Percentiles rank a stretch among this genome's conserved stretches.
phyloP scores from a whole-genome alignment of 2,113 vertebrate genomes.

The Dolichotis patagonum region DNA sequence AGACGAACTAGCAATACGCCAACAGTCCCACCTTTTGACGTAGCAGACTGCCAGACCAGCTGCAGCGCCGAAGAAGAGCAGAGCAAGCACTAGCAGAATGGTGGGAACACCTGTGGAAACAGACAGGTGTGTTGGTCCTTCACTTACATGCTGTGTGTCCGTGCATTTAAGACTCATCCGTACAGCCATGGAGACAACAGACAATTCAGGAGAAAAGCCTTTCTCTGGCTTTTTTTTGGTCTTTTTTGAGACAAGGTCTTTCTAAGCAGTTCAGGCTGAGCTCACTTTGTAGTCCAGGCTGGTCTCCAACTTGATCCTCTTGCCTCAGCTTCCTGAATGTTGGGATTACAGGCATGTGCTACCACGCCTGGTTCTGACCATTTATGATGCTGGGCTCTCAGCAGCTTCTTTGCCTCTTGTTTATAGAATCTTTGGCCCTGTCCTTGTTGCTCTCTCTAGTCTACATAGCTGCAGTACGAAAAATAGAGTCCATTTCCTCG shows the following conservation, averaged over 20 bases:
- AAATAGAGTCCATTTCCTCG: not conserved
- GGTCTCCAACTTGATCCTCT: no score
- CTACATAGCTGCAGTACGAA: not conserved
- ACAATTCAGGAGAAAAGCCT: not conserved
- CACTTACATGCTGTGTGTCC: rapidly evolving
- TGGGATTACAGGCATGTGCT: no score
- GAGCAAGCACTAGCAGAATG: constrained; percentile 88
- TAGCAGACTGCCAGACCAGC: constrained; percentile 88
- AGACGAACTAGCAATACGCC: not conserved
- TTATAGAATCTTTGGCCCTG: not conserved
- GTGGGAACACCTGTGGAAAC: constrained; percentile 86
- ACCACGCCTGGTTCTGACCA: not conserved
- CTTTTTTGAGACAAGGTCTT: no score
- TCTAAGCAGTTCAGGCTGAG: no score
- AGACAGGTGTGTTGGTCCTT: not conserved
- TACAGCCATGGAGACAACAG: not conserved
- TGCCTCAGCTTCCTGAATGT: no score
- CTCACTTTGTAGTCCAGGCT: no score
- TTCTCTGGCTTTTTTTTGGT: not conserved
- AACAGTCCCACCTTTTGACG: constrained; percentile 88
- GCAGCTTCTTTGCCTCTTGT: not conserved
- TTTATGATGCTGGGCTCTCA: not conserved
- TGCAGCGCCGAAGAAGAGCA: constrained; percentile 86
- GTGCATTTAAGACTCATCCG: no score
- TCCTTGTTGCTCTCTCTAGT: not conserved